phyloP scores from a whole-genome alignment of 2,113 vertebrate species.

The Platichthys flesus region DNA sequence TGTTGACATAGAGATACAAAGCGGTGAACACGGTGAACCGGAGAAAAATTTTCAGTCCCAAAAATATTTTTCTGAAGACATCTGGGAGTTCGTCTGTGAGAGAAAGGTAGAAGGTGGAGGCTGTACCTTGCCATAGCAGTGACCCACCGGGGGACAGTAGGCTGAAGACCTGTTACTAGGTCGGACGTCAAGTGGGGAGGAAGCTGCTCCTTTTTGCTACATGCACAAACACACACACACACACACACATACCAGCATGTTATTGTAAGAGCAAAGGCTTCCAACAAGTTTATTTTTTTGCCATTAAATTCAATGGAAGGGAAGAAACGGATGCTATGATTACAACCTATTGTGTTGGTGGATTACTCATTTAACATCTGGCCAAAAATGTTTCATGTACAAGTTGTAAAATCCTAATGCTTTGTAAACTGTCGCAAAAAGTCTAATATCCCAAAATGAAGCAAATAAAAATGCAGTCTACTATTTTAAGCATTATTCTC shows the following conservation, averaged over 20 bases:
- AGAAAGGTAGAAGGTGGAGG: conserved; percentile 6
- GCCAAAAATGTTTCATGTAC: background rate
- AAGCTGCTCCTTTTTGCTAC: conserved; percentile 28
- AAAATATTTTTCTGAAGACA: background rate
- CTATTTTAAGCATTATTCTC: background rate
- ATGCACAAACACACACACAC: conserved; percentile 16
- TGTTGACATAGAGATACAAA: background rate
- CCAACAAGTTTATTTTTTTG: background rate
- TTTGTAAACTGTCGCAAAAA: background rate
- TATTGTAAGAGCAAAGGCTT: background rate
- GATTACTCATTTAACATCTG: background rate
- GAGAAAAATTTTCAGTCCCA: background rate
- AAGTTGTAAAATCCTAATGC: no score
- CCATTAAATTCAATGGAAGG: background rate
- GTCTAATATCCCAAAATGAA: background rate
- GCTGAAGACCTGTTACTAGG: conserved; percentile 7
- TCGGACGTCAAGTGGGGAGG: conserved; percentile 19
- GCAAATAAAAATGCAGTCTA: background rate
- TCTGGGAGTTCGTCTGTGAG: background rate
- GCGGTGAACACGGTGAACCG: background rate
- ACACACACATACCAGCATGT: conserved; percentile 34
- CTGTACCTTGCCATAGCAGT: conserved; percentile 39
- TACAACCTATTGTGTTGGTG: conserved; percentile 42
- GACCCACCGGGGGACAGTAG: background rate
- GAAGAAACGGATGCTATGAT: conserved; percentile 38